phyloP scores from a whole-genome alignment of 2,888 invertebrate genomes.

The Cantharis lateralis region DNA sequence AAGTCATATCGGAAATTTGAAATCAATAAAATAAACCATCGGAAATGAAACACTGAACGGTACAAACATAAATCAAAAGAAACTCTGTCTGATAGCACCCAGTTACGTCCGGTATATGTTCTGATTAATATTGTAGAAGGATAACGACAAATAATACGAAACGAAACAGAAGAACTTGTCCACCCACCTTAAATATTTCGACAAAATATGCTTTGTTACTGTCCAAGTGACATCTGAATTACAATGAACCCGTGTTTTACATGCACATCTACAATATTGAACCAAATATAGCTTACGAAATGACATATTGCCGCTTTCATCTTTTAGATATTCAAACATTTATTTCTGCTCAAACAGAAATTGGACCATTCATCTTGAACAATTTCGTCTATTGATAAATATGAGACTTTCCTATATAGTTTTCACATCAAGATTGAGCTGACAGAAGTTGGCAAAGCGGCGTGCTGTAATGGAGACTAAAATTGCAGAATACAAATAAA shows the following conservation, averaged over 20 bases:
- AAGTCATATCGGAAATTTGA: background rate
- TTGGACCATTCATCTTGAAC: constrained; percentile 1
- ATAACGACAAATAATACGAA: constrained; percentile 11
- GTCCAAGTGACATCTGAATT: constrained; percentile 12
- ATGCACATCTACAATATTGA: constrained; percentile 10
- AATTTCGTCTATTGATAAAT: background rate
- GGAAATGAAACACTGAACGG: constrained; percentile 8
- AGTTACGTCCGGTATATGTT: constrained; percentile 4
- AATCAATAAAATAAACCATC: constrained; percentile 10
- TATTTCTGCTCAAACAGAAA: background rate
- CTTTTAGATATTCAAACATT: constrained; percentile 6
- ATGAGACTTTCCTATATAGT: background rate
- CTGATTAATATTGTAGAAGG: constrained; percentile 1
- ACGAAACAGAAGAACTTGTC: constrained; percentile 4
- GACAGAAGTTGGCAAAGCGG: background rate
- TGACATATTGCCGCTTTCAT: constrained; percentile 9
- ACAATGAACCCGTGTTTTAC: constrained; percentile 4
- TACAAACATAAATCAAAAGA: constrained; percentile 9
- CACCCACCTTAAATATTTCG: constrained; percentile 10
- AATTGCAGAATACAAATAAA: background rate
- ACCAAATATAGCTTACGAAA: constrained; percentile 6
- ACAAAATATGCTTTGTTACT: constrained; percentile 13
- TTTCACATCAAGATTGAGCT: background rate
- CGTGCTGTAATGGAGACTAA: background rate
- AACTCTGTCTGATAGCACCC: background rate